Evolutionary conservation across 2,113 vertebrate genomes (phyloP).

Genomic region (Bettongia penicillata): DNA sequence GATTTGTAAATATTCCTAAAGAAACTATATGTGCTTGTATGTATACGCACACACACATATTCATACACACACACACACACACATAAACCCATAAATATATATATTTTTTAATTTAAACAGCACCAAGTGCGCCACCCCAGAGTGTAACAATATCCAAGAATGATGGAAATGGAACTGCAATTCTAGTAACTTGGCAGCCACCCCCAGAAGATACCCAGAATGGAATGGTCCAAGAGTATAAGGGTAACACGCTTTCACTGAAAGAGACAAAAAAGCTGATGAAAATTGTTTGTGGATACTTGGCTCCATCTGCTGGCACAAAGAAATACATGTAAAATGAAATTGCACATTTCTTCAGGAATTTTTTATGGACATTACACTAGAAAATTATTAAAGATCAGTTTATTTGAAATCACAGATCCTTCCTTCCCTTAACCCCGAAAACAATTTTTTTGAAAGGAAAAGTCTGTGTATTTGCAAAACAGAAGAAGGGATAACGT

Average conservation of each 20-base stretch:
- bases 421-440: no score
- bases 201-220: constrained; percentile 96
- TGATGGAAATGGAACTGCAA: constrained; percentile 94
- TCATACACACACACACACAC: not conserved
- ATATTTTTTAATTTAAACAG: constrained; percentile 83
- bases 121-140: constrained; percentile 95
- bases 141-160: constrained; percentile 94
- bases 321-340: not conserved
- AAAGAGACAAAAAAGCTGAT: not conserved
- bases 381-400: constrained; percentile 56
- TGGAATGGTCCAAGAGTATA: constrained; percentile 97
- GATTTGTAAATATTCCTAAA: not conserved
- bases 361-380: constrained; percentile 39
- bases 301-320: constrained; percentile 92
- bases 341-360: not conserved
- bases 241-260: constrained; percentile 84
- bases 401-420: not conserved
- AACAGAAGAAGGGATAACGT: constrained; percentile 17
- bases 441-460: not conserved
- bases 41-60: rapidly evolving
- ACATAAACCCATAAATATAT: constrained; percentile 19
- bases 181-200: constrained; percentile 96
- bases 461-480: not conserved
- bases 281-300: constrained; percentile 80
- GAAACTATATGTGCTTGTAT: not conserved